Evolutionary conservation across 2,797 vertebrate species (phyloP), one percentile per base, ranked within the genome.

Genomic region (Atherinosoma microstoma): DNA sequence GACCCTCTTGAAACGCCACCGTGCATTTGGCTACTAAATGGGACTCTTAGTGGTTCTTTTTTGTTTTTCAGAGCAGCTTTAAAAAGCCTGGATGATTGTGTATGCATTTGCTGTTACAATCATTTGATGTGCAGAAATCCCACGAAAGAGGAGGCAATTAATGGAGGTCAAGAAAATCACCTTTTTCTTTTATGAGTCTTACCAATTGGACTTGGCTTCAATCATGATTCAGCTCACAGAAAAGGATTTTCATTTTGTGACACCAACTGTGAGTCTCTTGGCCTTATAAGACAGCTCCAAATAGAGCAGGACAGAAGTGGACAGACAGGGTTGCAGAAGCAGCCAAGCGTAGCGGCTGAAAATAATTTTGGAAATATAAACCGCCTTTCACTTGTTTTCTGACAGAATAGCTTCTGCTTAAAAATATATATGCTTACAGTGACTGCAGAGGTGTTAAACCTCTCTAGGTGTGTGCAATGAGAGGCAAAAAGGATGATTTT

Each of bases 71-170:
- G 27, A 34, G 8, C 35, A 7, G 42, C 27, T 11, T 54, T 13
- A 24, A 34, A 53, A 22, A 13, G 7, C 29, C 5, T 0, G 45
- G 16, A 34, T 64, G 24, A 58, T 24, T 54, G 58, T 15, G 38
- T 9, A 40, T 69, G 42, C 60, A 51, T 16, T 3, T 2, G 18
- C 24, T 6, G 64, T 68, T 36, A 2, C 6, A 45, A 54, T 51
- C 24, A 64, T 7, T 59, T 54, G 40, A 65, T 30, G 51, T 56
- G 45, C 51, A 58, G 60, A 18, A 64, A 47, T 34, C 24, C 58
- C 18, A 65, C 18, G 30, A 60, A 15, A 49, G 4, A 49, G 20
- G 1, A n/a, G 8, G 18, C 22, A 9, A 27, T 67, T 67, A 67
- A 67, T 9, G 10, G 22, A 27, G 6, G 51, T 22, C 18, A 49